Conservation (phyloP, 2,113 vertebrate genomes). For the Syngnathus typhle region DNA sequence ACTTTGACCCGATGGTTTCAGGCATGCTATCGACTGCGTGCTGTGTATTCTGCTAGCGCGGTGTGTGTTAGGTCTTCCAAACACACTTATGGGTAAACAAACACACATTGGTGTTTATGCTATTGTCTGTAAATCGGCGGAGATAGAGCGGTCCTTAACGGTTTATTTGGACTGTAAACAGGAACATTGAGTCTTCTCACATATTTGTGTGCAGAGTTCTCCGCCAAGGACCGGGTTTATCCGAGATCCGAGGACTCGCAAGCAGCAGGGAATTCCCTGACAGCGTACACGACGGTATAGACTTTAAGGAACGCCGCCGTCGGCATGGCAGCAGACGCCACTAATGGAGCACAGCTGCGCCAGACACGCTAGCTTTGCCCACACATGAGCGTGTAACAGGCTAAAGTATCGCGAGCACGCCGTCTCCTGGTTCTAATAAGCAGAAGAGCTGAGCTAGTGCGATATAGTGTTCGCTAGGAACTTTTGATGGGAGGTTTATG, state of each 20-base stretch:
- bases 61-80: constrained; percentile 12
- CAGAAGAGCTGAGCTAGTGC: constrained; percentile 51
- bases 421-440: constrained; percentile 55
- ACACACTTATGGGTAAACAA: constrained; percentile 44
- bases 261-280: constrained; percentile 30
- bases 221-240: constrained; percentile 1
- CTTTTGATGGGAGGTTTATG: constrained; percentile 30
- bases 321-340: constrained; percentile 53
- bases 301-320: constrained; percentile 37
- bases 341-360: constrained; percentile 67
- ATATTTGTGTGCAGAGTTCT: neutral
- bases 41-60: neutral
- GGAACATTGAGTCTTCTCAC: constrained; percentile 24
- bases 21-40: neutral
- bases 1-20: constrained; percentile 12
- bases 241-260: neutral
- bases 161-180: constrained; percentile 41
- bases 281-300: neutral
- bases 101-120: constrained; percentile 23
- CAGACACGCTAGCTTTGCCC: constrained; percentile 52
- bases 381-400: constrained; percentile 49
- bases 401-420: constrained; percentile 27
- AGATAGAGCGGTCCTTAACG: constrained; percentile 18
- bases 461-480: constrained; percentile 28
- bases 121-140: constrained; percentile 41